Conservation (phyloP, 2,113 vertebrate species). For the Thymallus thymallus region DNA sequence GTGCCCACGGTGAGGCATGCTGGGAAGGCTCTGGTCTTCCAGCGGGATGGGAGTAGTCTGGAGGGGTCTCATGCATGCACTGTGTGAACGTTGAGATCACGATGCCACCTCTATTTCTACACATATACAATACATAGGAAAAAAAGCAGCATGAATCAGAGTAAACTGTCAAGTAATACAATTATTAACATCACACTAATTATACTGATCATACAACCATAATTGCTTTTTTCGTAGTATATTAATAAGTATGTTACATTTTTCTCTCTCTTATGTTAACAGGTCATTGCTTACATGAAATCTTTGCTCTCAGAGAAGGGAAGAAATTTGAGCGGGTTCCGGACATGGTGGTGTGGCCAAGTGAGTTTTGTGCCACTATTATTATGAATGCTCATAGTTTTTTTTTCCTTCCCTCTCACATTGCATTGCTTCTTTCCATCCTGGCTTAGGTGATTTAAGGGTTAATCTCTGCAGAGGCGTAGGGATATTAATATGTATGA, state of each 20-base stretch:
- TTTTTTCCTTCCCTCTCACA: conserved; percentile 14
- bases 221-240: too few species aligned
- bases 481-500: conserved; percentile 75
- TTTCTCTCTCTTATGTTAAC: conserved; percentile 3
- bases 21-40: background rate
- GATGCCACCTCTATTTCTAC: background rate
- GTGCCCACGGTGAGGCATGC: conserved; percentile 85
- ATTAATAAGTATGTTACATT: too few species aligned
- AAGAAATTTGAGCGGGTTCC: conserved; percentile 89
- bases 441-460: conserved; percentile 54
- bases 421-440: conserved; percentile 24
- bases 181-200: background rate
- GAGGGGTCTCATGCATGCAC: background rate
- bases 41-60: background rate
- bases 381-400: background rate
- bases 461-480: conserved; percentile 62
- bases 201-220: background rate
- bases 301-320: conserved; percentile 95
- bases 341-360: conserved; percentile 95
- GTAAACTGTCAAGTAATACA: too few species aligned
- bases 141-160: background rate
- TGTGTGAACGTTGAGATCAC: background rate
- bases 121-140: background rate
- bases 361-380: conserved; percentile 71
- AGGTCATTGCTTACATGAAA: conserved; percentile 98